Evolutionary conservation across 2,113 vertebrate species (phyloP).

Genomic region (Xiphophorus couchianus): DNA sequence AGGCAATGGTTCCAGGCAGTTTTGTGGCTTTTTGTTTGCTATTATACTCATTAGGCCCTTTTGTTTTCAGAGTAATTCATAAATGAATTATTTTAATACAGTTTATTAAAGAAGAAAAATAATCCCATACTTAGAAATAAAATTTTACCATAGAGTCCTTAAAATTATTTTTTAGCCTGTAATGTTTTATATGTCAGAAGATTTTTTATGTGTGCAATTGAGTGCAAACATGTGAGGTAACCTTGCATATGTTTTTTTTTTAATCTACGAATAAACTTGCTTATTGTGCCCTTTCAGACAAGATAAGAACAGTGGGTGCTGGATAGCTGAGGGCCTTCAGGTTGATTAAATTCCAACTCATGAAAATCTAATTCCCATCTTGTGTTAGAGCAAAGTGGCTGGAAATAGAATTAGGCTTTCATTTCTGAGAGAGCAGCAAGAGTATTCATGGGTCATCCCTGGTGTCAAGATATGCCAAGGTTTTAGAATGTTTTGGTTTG

Average conservation of each 20-base stretch:
- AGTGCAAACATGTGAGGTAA: background rate
- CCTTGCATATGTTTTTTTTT: background rate
- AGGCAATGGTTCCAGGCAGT: conserved; percentile 30
- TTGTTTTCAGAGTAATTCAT: conserved; percentile 33
- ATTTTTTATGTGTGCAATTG: background rate
- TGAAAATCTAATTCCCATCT: background rate
- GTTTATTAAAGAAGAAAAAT: conserved; percentile 5
- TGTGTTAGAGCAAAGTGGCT: background rate
- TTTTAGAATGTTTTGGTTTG: background rate
- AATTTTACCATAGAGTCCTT: background rate
- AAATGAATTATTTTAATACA: conserved; percentile 11
- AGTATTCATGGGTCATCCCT: background rate
- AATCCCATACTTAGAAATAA: conserved; percentile 10
- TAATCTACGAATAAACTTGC: background rate
- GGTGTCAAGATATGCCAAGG: background rate
- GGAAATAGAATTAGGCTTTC: background rate
- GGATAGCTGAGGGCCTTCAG: background rate
- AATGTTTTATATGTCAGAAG: background rate
- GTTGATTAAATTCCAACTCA: background rate
- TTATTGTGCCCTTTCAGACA: background rate
- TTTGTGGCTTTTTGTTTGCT: conserved; percentile 39
- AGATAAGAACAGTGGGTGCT: background rate
- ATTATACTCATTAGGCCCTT: conserved; percentile 27
- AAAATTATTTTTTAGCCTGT: background rate
- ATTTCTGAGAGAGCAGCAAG: background rate